A percentile compares a stretch with the other conserved stretches of the same genome.
Evolutionary conservation across 2,888 invertebrate genomes (phyloP).

Genomic region (Tethea ocularis): DNA sequence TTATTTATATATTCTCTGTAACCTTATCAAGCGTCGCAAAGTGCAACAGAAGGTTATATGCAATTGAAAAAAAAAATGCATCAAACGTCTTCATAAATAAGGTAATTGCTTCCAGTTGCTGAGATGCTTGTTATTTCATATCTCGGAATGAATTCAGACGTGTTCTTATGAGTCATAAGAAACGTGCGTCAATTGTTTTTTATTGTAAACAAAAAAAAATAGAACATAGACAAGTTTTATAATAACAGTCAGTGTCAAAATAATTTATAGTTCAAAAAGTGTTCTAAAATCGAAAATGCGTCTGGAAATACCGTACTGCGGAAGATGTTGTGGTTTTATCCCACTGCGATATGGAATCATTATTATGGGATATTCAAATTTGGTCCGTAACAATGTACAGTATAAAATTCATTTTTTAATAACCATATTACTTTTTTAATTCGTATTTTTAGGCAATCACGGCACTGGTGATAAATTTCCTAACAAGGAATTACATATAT

Average conservation of each 20-base stretch:
- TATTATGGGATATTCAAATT: conserved; percentile 23
- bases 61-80: neutral
- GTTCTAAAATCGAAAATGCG: conserved; percentile 24
- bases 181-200: neutral
- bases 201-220: neutral
- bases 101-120: neutral
- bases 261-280: neutral
- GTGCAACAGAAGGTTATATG: neutral
- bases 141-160: neutral
- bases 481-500: neutral
- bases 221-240: no score
- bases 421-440: neutral
- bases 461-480: neutral
- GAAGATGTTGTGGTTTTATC: conserved; percentile 37
- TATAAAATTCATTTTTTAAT: neutral
- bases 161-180: neutral
- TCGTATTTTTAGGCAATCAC: neutral
- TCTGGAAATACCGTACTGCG: conserved; percentile 40
- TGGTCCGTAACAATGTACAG: neutral
- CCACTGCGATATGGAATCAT: conserved; percentile 41
- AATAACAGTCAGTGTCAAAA: neutral
- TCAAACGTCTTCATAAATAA: neutral
- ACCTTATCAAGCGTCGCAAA: neutral
- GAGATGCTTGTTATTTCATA: conserved; percentile 1
- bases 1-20: neutral